phyloP scores from a whole-genome alignment of 2,797 vertebrate species.

The Tapera naevia region DNA sequence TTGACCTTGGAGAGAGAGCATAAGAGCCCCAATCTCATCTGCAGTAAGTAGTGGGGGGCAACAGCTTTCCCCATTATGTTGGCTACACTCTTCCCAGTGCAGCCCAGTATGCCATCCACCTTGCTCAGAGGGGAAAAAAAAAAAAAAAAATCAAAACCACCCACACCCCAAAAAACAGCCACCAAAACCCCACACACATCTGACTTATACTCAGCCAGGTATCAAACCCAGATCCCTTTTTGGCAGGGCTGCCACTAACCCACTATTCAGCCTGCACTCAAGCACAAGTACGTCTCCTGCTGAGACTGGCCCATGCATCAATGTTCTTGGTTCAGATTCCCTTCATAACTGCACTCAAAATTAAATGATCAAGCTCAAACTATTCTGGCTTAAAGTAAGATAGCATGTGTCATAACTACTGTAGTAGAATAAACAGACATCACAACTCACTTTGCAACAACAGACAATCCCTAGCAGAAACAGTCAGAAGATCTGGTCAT shows the following conservation, averaged over 20 bases:
- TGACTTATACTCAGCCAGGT: neutral
- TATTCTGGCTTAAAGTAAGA: neutral
- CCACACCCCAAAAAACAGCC: neutral
- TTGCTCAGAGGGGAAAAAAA: neutral
- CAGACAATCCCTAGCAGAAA: neutral
- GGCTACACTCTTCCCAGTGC: neutral
- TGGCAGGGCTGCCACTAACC: neutral
- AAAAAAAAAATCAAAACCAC: neutral
- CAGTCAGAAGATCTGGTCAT: neutral
- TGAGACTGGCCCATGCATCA: neutral
- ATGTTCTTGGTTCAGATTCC: neutral
- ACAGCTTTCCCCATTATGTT: neutral
- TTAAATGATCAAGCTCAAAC: neutral
- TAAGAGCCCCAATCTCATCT: neutral
- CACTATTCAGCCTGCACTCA: neutral
- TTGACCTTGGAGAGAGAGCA: neutral
- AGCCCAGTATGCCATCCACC: neutral
- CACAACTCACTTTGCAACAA: neutral
- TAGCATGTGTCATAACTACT: neutral
- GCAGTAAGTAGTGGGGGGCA: accelerated
- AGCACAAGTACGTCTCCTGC: neutral
- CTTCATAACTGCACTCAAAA: neutral
- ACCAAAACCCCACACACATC: too few relatives aligned
- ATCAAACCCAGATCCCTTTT: neutral
- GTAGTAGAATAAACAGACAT: accelerated